Percentiles rank a stretch among this genome's conserved stretches.
Conservation (phyloP, 2,797 vertebrate genomes). For the Pseudochirops corinnae region DNA sequence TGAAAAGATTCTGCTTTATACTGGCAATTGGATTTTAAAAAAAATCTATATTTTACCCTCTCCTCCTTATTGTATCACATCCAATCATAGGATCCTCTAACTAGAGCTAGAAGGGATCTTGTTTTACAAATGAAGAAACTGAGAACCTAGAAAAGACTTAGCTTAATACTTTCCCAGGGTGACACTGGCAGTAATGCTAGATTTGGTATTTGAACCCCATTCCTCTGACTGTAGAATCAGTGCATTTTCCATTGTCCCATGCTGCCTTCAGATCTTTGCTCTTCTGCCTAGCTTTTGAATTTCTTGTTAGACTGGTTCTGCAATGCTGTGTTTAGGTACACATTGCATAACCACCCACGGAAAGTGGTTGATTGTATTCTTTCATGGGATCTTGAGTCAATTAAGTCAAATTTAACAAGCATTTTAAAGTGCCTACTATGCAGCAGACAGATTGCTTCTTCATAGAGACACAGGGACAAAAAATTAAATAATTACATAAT, state of each 20-base stretch:
- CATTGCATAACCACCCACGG: not conserved
- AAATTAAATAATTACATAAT: not conserved
- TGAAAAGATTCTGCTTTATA: conserved; percentile 36
- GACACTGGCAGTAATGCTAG: not conserved
- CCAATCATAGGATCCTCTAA: not conserved
- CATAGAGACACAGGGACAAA: too few species aligned
- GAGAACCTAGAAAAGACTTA: not conserved
- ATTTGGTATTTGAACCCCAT: conserved; percentile 13
- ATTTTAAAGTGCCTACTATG: too few species aligned
- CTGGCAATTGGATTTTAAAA: not conserved
- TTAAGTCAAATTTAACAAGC: too few species aligned
- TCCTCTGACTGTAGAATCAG: not conserved
- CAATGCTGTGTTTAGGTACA: not conserved
- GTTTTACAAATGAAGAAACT: not conserved
- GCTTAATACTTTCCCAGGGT: not conserved
- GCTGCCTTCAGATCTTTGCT: not conserved
- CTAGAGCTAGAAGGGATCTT: not conserved
- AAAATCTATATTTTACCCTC: conserved; percentile 40
- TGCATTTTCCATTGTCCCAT: not conserved
- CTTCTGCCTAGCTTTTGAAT: not conserved
- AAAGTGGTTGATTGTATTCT: not conserved
- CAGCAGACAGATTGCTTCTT: too few species aligned
- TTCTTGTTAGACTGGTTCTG: not conserved
- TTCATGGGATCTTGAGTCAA: not conserved
- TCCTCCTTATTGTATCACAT: not conserved